A percentile compares a stretch with the other conserved stretches of the same genome.
Conservation (phyloP, 1,140 invertebrate genomes). For the Scaptomyza pallida region DNA sequence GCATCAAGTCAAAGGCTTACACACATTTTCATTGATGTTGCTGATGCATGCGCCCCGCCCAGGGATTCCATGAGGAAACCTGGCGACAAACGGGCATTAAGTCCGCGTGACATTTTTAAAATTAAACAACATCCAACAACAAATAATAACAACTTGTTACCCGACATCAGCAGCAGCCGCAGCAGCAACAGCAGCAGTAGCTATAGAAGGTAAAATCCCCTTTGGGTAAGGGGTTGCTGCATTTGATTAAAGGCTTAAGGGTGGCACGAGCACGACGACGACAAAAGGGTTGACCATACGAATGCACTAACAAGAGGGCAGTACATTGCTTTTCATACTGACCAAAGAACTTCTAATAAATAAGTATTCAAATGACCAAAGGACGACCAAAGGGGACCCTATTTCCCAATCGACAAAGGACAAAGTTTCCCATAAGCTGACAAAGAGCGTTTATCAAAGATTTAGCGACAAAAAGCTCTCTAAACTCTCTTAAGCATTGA, state of each 20-base stretch:
- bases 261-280: constrained; percentile 56
- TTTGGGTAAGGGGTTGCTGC: constrained; percentile 52
- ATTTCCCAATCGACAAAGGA: background rate
- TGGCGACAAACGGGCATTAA: constrained; percentile 24
- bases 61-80: too few species aligned
- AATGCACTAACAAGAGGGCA: constrained; percentile 20
- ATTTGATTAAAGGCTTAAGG: constrained; percentile 70
- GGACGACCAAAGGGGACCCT: background rate
- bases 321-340: constrained; percentile 7
- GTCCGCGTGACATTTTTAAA: constrained; percentile 72
- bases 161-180: constrained; percentile 4
- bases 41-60: constrained; percentile 54
- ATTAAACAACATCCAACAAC: constrained; percentile 59
- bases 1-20: constrained; percentile 73
- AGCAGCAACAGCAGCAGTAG: background rate
- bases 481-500: background rate
- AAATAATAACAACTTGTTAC: constrained; percentile 64
- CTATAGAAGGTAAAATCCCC: constrained; percentile 40
- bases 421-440: background rate
- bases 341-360: constrained; percentile 36
- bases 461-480: background rate
- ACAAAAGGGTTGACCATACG: constrained; percentile 23
- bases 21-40: constrained; percentile 75
- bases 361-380: constrained; percentile 15
- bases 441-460: background rate